Evolutionary conservation across 2,113 vertebrate species (phyloP), one percentile per base, ranked within the genome.

Genomic region (Cryptomyrus ogoouensis): DNA sequence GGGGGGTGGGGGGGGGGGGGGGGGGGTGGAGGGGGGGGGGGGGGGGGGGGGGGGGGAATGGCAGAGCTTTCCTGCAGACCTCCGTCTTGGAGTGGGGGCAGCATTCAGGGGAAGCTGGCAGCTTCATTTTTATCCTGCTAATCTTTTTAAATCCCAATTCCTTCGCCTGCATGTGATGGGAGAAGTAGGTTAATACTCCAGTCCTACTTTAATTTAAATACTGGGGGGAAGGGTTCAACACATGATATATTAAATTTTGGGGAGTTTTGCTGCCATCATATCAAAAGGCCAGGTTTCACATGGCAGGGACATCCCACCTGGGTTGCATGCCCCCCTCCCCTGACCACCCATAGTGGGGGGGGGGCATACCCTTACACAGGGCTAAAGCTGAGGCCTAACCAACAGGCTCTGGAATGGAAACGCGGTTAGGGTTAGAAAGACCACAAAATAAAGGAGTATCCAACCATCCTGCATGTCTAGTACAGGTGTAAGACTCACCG

Each of bases 101-200:
- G 35, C 70, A 77, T 77, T 39, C 70, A 77, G 70, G 27, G 70
- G 27, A 13, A 77, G 5, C 35, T 39, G 70, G 7, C 70, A 74
- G 70, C 10, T n/a, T 85, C 12, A 12, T 85, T 50, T 85, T 5
- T 47, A 47, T 13, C 46, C 83, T 85, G 44, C 46, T 85, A 85
- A 85, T 85, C 83, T 49, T 85, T 50, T 85, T 13, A 85, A 85
- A 85, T n/a, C 83, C 44, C 83, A 85, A n/a, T 85, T 46, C 46
- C 44, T 85, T 47, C 24, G 7, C 83, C 47, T 85, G 47, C 83
- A 50, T 49, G 83, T 85, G 47, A 49, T 49, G 47, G 47, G 21
- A 47, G 83, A 49, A 49, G 44, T 47, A 47, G 46, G 83, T 85
- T 85, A 85, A 85, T 50, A 50, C 47, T 49, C 83, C 46, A 85